Percentiles rank a stretch among this genome's conserved stretches.
Conservation (phyloP, 2,113 vertebrate genomes). For the Oreochromis niloticus region DNA sequence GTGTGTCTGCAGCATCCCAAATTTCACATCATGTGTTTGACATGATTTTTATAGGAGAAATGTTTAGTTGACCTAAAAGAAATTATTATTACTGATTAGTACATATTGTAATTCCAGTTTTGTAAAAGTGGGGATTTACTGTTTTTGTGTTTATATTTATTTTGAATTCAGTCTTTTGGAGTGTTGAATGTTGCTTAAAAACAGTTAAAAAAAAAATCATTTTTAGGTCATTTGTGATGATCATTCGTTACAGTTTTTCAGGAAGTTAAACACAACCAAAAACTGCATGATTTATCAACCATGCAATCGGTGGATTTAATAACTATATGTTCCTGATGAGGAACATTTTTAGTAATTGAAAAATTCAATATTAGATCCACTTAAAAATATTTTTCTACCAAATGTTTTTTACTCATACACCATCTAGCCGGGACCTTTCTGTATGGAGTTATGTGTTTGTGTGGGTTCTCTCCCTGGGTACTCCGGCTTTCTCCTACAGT, state of each 20-base stretch:
- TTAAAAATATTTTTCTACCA: neutral
- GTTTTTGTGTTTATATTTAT: fast-evolving
- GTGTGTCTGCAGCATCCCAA: neutral
- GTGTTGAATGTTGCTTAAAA: neutral
- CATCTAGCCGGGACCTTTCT: fast-evolving
- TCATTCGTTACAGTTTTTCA: neutral
- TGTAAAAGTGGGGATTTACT: neutral
- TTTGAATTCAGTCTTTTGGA: neutral
- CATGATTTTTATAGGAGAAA: neutral
- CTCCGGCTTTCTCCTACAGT: neutral
- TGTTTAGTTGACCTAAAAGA: neutral
- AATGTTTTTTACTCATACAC: neutral
- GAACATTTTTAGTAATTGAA: neutral
- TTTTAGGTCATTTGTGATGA: neutral
- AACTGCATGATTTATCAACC: neutral
- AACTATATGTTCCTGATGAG: fast-evolving
- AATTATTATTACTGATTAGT: neutral
- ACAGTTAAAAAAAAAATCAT: neutral
- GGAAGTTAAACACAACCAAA: neutral
- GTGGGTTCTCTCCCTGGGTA: fast-evolving
- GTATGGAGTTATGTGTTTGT: neutral
- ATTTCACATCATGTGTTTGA: neutral
- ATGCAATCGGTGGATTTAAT: neutral
- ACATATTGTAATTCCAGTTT: neutral
- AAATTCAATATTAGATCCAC: fast-evolving